Evolutionary conservation across 2,797 vertebrate species (phyloP).

Genomic region (Tamandua tetradactyla): DNA sequence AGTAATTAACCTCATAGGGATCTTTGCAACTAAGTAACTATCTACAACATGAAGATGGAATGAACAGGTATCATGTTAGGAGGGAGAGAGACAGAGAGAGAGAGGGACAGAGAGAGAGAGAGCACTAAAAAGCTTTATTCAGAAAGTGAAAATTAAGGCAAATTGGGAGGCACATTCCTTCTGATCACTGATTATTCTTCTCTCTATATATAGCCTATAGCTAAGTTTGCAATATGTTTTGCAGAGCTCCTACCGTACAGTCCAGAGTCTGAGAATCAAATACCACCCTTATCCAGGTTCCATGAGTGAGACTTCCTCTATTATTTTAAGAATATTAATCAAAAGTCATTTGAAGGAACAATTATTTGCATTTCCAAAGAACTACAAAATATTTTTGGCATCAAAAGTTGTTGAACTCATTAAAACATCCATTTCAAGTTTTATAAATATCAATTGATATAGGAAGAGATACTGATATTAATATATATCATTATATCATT

Average conservation of each 20-base stretch:
- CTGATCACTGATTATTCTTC: background rate
- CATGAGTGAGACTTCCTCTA: background rate
- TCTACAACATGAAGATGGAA: background rate
- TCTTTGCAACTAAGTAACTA: conserved; percentile 12
- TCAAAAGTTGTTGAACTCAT: background rate
- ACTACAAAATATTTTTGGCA: background rate
- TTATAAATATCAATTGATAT: background rate
- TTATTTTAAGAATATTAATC: conserved; percentile 1
- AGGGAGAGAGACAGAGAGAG: no score
- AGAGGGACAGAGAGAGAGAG: no score
- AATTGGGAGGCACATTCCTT: background rate
- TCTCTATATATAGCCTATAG: background rate
- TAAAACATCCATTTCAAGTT: background rate
- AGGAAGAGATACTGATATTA: background rate
- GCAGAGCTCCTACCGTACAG: background rate
- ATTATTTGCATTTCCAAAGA: background rate
- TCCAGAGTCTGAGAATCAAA: conserved; percentile 35
- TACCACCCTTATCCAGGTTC: background rate
- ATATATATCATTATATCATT: background rate
- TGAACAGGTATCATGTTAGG: background rate
- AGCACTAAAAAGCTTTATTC: background rate
- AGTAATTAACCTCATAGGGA: background rate
- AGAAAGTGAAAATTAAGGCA: conserved; percentile 1
- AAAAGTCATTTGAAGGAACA: conserved; percentile 37
- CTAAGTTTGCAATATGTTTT: background rate